A percentile compares a stretch with the other conserved stretches of the same genome.
Evolutionary conservation across 2,888 invertebrate species (phyloP).

Genomic region (Sycophila texana): DNA sequence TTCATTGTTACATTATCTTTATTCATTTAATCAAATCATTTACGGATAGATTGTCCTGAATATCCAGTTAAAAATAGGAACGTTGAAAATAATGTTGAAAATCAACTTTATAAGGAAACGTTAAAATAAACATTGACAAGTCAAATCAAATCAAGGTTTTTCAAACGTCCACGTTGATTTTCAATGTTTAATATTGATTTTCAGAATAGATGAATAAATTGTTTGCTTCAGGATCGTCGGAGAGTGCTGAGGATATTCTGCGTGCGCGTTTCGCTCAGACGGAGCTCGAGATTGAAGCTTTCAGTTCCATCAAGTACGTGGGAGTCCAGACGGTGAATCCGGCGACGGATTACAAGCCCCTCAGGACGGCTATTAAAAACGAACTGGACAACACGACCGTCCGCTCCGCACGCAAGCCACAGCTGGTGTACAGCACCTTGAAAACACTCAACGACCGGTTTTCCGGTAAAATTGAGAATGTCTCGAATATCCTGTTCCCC

Average conservation of each 20-base stretch:
- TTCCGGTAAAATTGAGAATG: slow-evolving; percentile 81
- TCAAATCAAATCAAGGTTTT: too few species aligned
- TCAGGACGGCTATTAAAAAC: slow-evolving; percentile 79
- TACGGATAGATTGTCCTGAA: too few species aligned
- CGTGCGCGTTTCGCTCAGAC: slow-evolving; percentile 80
- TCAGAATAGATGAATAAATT: too few species aligned
- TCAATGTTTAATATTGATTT: too few species aligned
- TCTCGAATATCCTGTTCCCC: slow-evolving; percentile 82
- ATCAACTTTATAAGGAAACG: too few species aligned
- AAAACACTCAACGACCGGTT: slow-evolving; percentile 87
- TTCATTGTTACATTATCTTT: not conserved
- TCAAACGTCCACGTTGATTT: too few species aligned
- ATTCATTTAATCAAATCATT: too few species aligned
- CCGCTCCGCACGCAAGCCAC: slow-evolving; percentile 82
- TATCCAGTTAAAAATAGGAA: too few species aligned
- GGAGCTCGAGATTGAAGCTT: slow-evolving; percentile 82
- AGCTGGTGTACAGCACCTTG: slow-evolving; percentile 82
- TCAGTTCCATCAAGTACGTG: slow-evolving; percentile 83
- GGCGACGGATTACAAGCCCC: slow-evolving; percentile 80
- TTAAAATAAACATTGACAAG: too few species aligned
- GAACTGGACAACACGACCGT: slow-evolving; percentile 84
- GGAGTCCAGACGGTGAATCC: slow-evolving; percentile 79
- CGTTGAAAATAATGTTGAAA: too few species aligned
- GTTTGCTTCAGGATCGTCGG: slow-evolving; percentile 76
- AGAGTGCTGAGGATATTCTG: slow-evolving; percentile 81